Conservation (phyloP, 1,140 invertebrate species). For the Steinernema feltiae region DNA sequence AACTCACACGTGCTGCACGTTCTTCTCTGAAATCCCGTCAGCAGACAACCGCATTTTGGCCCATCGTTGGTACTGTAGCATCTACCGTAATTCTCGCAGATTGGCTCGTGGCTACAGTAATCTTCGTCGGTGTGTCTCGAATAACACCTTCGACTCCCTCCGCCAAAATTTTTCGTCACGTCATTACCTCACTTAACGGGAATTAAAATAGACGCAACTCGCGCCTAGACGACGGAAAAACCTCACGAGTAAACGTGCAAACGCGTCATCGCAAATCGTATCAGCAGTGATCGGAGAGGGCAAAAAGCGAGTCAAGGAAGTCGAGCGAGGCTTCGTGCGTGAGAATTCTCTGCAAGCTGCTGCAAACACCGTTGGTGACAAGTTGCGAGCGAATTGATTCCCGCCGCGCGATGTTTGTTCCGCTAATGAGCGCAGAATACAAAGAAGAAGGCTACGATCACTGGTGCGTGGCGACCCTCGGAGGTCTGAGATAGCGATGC, state of each 20-base stretch:
- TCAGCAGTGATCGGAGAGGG: neutral
- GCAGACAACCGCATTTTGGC: constrained; percentile 82
- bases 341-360: neutral
- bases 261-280: neutral
- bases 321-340: neutral
- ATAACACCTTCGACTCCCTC: no score
- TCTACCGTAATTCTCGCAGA: constrained; percentile 15
- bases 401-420: neutral
- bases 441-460: neutral
- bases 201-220: neutral
- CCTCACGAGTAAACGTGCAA: neutral
- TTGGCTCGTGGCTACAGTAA: constrained; percentile 40
- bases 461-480: no score
- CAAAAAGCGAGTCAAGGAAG: neutral
- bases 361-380: neutral
- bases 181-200: constrained; percentile 1
- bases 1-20: constrained; percentile 64
- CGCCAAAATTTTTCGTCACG: neutral
- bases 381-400: neutral
- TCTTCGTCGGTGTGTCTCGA: constrained; percentile 57
- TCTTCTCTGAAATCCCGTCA: constrained; percentile 79
- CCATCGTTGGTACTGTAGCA: constrained; percentile 88
- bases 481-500: no score
- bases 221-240: neutral
- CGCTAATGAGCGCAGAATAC: neutral